Evolutionary conservation across 2,888 invertebrate species (phyloP), one percentile per base, ranked within the genome.

Genomic region (Synanthedon myopaeformis): DNA sequence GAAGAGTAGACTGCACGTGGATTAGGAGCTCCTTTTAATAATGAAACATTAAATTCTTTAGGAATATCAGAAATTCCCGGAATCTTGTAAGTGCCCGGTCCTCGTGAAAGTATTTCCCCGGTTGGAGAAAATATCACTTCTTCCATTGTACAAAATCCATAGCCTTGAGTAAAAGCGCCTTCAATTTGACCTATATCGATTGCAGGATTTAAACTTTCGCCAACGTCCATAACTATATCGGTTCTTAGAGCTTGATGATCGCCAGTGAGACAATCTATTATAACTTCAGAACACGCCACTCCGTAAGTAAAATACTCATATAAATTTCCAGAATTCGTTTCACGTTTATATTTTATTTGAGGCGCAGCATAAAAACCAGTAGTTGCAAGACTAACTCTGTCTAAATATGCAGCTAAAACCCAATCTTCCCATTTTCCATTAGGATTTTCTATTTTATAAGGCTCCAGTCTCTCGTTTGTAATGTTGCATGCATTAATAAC

Each of bases 111-210:
- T 3, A 92, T 79, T 52, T 89, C 89, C 10, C 96, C 96, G 8
- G 83, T 85, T 1, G 93, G 92, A 0, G 94, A 92, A 67, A 93
- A 92, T 49, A 94, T 81, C 78, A 94, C 88, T 75, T 96, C 95
- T 76, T 96, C 96, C 65, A 96, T 79, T 1, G 93, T 93, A 69
- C 92, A 94, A 59, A 95, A 82, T 1, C 96, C 96, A 67, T 95
- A 94, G 1, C 96, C 96, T 89, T 96, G 96, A 72, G 93, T 89
- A 70, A 96, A 96, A 0, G 91, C 96, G 3, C 96, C 96, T 82
- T 96, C 96, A 3, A 96, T 91, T 85, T 96, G 96, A 0, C 96
- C 96, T 58, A 96, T 93, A 64, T 96, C 96, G 58, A 96, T 94
- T 1, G 96, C 96, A 1, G 96, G 96, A 76, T 96, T 96, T 54